These are phyloP conservation scores for Megaceryle alcyon DNA, from an alignment of 2,797 vertebrate genomes.

Conservation along the genomic window DNA sequence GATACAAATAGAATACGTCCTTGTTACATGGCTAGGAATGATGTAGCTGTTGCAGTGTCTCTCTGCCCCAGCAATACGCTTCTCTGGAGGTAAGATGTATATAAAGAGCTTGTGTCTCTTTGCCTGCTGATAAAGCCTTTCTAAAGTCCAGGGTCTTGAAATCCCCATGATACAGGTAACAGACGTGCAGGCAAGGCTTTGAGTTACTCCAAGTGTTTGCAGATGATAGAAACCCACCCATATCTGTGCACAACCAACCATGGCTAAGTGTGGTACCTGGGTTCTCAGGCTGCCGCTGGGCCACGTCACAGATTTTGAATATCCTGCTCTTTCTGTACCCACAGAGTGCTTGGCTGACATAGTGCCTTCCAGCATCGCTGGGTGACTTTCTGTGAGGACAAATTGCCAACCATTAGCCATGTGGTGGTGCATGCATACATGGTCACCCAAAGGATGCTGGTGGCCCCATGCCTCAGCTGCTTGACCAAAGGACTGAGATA, in stretches of 20 bases:
- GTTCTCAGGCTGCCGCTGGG: background rate
- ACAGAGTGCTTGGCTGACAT: background rate
- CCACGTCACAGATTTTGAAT: background rate
- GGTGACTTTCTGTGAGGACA: background rate
- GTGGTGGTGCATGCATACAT: background rate
- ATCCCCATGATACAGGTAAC: background rate
- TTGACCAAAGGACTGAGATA: background rate
- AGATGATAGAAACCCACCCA: background rate
- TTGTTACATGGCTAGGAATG: background rate
- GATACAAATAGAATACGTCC: background rate
- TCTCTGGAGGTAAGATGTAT: background rate
- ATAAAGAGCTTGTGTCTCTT: background rate
- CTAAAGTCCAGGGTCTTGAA: background rate
- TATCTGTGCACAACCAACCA: background rate
- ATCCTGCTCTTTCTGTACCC: background rate
- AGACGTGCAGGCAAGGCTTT: too few species aligned
- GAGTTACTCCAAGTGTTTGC: background rate
- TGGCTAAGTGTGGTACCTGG: background rate
- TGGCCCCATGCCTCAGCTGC: background rate
- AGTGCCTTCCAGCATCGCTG: fast-evolving
- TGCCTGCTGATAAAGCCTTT: background rate
- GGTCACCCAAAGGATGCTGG: background rate
- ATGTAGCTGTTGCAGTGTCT: background rate
- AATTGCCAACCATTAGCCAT: background rate
- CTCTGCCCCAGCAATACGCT: background rate